Evolutionary conservation across 2,797 vertebrate species (phyloP).

Genomic region (Argyrosomus regius): DNA sequence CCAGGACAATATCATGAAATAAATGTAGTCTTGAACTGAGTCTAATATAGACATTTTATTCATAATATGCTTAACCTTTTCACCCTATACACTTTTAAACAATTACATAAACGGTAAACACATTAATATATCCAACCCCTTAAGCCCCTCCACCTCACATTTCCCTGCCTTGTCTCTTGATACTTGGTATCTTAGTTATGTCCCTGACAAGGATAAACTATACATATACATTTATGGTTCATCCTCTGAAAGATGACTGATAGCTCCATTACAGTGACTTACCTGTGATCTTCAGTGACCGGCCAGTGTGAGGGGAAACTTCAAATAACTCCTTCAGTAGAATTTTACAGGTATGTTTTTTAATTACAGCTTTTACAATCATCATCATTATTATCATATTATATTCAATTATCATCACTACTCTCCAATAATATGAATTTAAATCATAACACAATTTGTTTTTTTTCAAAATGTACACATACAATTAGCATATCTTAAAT

Average conservation of each 20-base stretch:
- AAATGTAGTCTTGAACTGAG: neutral
- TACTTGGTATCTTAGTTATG: neutral
- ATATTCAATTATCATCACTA: conserved; percentile 85
- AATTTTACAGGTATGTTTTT: conserved; percentile 81
- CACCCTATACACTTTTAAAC: neutral
- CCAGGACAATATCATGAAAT: neutral
- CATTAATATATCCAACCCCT: neutral
- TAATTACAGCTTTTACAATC: conserved; percentile 88
- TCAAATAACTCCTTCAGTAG: conserved; percentile 47
- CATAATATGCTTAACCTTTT: neutral
- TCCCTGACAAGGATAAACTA: neutral
- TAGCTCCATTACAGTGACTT: neutral
- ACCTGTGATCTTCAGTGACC: conserved; percentile 20
- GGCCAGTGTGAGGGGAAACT: conserved; percentile 6
- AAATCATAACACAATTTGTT: conserved; percentile 86
- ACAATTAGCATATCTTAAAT: conserved; percentile 90
- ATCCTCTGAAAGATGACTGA: neutral
- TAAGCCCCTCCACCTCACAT: neutral
- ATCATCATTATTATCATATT: conserved; percentile 83
- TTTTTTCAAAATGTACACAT: conserved; percentile 87
- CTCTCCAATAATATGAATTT: conserved; percentile 85
- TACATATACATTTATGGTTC: neutral
- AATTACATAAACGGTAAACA: neutral
- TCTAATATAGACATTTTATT: neutral
- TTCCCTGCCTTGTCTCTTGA: too few species aligned